Evolutionary conservation across 2,797 vertebrate genomes (phyloP), one percentile per base, ranked within the genome.

Genomic region (Intellagama lesueurii): DNA sequence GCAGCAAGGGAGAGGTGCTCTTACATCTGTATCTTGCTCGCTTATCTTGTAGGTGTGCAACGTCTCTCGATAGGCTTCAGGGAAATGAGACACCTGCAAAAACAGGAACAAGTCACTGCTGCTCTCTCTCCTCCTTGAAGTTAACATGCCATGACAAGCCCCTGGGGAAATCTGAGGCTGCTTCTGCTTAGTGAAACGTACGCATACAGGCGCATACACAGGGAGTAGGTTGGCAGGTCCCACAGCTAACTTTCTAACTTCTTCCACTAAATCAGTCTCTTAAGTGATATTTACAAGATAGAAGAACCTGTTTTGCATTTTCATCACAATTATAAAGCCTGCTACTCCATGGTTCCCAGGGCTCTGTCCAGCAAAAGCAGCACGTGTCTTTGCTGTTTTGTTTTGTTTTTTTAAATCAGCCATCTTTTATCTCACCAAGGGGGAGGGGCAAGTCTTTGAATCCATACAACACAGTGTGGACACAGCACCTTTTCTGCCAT

Each of bases 1-100:
- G 9, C 83, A 60, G 69, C 60, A 75, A 77, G 84, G 92, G 92
- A 87, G 28, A 14, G 0, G 26, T 47, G 96, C 85, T 95, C 99
- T 98, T 98, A 99, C 99, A 84, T 98, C 99, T 0, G 98, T 99
- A 94, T 99, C 98, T 89, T 99, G 98, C 95, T 99, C 99, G 86
- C 98, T 99, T 91, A 98, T 96, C 96, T 99, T 99, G 96, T 98
- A 97, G 88, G 97, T 97, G 2, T 98, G 98, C 93, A 99, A 97
- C 0, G 97, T 87, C 72, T 99, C 98, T 96, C 98, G 97, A 96
- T 98, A 98, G 89, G 98, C 93, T 70, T 99, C 98, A 64, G 98
- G 97, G 94, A 98, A 98, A 0, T 98, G 98, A 83, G 98, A 98
- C 91, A 98, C 98, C 98, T 99, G 96, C 79, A 91, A 95, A 92